phyloP scores from a whole-genome alignment of 2,113 vertebrate genomes.

The Melanerpes aurifrons region DNA sequence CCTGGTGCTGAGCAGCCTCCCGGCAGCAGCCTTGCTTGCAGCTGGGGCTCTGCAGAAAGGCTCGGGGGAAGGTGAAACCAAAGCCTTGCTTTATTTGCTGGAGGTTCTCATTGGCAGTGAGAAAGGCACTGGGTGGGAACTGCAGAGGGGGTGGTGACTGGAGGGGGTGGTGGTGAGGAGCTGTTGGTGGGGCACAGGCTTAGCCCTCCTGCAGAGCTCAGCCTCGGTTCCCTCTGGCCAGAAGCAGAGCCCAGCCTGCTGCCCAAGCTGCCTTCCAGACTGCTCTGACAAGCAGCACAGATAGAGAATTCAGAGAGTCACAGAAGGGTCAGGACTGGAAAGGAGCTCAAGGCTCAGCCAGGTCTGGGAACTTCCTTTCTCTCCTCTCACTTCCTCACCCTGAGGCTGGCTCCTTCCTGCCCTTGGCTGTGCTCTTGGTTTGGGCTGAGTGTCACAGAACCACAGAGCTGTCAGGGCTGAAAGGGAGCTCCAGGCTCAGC shows the following conservation, averaged over 20 bases:
- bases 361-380: no score
- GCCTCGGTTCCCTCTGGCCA: no score
- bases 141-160: background rate
- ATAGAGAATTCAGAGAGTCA: no score
- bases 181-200: accelerated
- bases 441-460: no score
- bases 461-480: no score
- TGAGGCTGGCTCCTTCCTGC: no score
- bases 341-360: no score
- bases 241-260: background rate
- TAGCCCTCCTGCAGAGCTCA: accelerated
- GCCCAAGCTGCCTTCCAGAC: background rate
- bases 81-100: background rate
- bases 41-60: accelerated
- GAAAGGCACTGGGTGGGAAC: background rate
- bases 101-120: background rate
- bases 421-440: no score
- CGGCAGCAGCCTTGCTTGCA: accelerated
- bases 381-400: no score
- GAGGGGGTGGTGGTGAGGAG: background rate
- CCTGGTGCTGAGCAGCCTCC: background rate
- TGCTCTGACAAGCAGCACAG: no score
- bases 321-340: no score
- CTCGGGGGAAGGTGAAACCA: background rate
- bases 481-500: no score